Evolutionary conservation across 30 jellyfish, hydroid and myxozoan genomes (phyloP), one percentile per base, ranked within the genome.

Genomic region (Haliclystus octoradiatus): DNA sequence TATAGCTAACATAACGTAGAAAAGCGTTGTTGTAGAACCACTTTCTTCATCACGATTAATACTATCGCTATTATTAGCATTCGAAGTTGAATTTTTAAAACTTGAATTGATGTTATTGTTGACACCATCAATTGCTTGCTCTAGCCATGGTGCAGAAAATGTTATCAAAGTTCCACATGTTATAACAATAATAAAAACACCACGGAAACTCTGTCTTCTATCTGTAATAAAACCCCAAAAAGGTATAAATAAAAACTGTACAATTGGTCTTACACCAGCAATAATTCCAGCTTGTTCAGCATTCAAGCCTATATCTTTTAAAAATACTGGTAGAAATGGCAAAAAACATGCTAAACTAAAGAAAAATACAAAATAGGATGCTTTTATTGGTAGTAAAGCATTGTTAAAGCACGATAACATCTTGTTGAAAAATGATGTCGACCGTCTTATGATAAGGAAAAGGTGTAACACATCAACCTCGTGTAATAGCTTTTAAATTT

Each of bases 281-380:
- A 84, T 63, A 64, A 61, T 49, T 26, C 92, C 95, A 61, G 92
- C 92, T 49, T 84, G 87, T 57, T 67, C 87, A 1, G 92, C 93
- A 50, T 66, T 71, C 71, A 77, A 83, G 78, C 95, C 95, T 34
- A 76, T 32, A 2, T 80, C 77, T 14, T 84, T 70, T 75, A 84
- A 35, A 49, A 76, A 84, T 2, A 84, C 92, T 2, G 78, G 50
- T 26, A 77, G 64, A 46, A 60, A 76, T 50, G 95, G 95, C 23
- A 79, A 47, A 27, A 64, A 76, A 32, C 87, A 63, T 35, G 91
- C 85, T 31, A 77, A 79, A 27, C 81, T 52, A 33, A 71, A 66
- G 70, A 33, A 76, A 28, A 77, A 68, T 71, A 75, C 71, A 34
- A 84, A 84, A 61, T 76, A 84, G 24, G 95, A 79, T 27, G 78